Evolutionary conservation across 1,140 invertebrate genomes (phyloP).

Genomic region (Venturia canescens): DNA sequence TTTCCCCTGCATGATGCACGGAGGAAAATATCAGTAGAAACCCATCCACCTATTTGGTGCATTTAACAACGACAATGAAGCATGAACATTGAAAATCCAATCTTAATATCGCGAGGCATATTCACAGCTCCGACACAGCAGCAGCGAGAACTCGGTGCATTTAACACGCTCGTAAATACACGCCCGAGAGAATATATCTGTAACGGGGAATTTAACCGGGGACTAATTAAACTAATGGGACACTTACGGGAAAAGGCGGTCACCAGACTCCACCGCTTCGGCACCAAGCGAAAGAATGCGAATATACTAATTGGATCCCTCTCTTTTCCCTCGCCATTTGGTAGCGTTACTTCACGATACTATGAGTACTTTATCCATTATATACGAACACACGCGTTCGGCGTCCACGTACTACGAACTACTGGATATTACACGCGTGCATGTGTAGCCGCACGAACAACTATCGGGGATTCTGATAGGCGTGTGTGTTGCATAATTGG

Average conservation of each 20-base stretch:
- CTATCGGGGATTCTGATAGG: not conserved
- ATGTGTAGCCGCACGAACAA: no score
- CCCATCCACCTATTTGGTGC: not conserved
- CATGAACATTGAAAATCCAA: not conserved
- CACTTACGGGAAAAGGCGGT: constrained; percentile 39
- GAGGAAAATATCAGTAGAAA: not conserved
- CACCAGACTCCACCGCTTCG: constrained; percentile 16
- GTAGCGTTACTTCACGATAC: not conserved
- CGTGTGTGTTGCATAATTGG: constrained; percentile 63
- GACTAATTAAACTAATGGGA: constrained; percentile 42
- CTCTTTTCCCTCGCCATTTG: not conserved
- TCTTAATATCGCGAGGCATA: not conserved
- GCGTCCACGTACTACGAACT: not conserved
- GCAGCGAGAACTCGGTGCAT: not conserved
- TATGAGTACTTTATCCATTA: not conserved
- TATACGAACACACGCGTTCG: not conserved
- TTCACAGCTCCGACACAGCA: not conserved
- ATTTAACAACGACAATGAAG: not conserved
- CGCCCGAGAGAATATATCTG: not conserved
- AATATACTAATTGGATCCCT: constrained; percentile 38
- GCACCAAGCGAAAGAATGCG: constrained; percentile 40
- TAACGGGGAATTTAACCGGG: not conserved
- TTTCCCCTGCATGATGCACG: not conserved
- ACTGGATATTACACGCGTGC: no score
- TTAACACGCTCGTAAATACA: not conserved